Percentiles rank a stretch among this genome's conserved stretches.
These are phyloP conservation scores for Columba janthina DNA, from an alignment of 2,113 vertebrate genomes.

Conservation along the genomic window DNA sequence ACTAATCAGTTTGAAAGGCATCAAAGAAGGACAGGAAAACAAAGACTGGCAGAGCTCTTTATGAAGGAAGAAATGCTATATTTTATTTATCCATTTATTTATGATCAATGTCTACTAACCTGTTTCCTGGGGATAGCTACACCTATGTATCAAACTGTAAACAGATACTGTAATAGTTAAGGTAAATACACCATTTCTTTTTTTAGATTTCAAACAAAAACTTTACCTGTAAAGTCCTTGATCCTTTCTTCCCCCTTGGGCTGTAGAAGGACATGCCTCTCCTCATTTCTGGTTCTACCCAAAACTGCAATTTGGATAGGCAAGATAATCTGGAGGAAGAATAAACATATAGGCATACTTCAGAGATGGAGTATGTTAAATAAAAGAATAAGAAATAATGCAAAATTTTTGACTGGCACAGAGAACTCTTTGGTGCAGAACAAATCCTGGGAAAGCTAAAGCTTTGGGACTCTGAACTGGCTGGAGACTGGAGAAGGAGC, in stretches of 20 bases:
- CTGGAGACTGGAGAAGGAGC: background rate
- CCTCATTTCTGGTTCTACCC: background rate
- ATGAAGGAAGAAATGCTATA: background rate
- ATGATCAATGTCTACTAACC: background rate
- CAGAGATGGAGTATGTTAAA: background rate
- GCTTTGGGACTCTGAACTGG: background rate
- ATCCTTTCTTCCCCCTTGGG: background rate
- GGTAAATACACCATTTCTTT: background rate
- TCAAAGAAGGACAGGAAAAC: background rate
- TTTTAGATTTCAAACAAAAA: background rate
- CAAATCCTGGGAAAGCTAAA: background rate
- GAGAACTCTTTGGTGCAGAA: background rate
- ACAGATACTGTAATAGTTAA: background rate
- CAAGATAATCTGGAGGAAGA: background rate
- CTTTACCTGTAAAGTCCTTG: background rate
- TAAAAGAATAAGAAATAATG: background rate
- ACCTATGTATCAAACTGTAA: background rate
- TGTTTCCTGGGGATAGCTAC: background rate
- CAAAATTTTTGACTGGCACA: background rate
- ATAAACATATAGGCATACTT: background rate
- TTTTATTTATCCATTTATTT: background rate
- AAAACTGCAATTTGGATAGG: background rate
- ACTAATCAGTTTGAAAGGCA: background rate
- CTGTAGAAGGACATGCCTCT: background rate
- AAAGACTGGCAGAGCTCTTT: background rate